Conservation (phyloP, 1,140 invertebrate genomes). For the Sminthurides bifidus region DNA sequence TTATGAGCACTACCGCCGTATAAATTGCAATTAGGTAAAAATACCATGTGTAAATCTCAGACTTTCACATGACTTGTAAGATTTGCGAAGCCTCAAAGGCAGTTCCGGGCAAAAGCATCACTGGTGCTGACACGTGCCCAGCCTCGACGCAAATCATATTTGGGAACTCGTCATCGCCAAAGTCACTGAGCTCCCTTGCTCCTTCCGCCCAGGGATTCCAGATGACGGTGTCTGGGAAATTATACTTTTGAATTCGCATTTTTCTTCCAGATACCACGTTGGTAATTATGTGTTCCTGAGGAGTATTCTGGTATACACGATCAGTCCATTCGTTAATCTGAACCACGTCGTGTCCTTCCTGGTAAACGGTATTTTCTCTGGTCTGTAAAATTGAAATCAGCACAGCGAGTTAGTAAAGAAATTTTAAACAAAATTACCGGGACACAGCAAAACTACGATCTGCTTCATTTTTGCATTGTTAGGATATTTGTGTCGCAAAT, state of each 20-base stretch:
- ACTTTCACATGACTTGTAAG: conserved; percentile 57
- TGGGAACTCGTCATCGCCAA: conserved; percentile 70
- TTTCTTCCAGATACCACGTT: conserved; percentile 81
- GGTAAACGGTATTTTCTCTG: conserved; percentile 64
- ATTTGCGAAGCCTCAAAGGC: conserved; percentile 79
- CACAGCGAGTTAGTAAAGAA: background rate
- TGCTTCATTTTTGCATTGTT: background rate
- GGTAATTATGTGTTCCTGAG: conserved; percentile 81
- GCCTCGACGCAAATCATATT: conserved; percentile 72
- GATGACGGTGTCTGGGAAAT: conserved; percentile 75
- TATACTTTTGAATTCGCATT: conserved; percentile 84
- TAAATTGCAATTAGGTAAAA: too few species aligned
- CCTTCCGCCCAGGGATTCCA: conserved; percentile 95
- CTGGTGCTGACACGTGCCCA: conserved; percentile 71
- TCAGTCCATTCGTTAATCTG: conserved; percentile 83
- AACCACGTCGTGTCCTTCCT: conserved; percentile 77
- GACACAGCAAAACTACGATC: background rate
- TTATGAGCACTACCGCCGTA: too few species aligned
- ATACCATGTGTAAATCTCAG: too few species aligned
- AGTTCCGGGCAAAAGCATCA: conserved; percentile 71
- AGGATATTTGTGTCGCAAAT: background rate
- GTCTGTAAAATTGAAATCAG: conserved; percentile 45
- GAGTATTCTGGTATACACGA: conserved; percentile 82
- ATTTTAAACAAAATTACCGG: background rate
- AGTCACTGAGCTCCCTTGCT: conserved; percentile 80